These are phyloP conservation scores for Polydrusus tereticollis DNA, from an alignment of 2,888 invertebrate species.

Conservation along the genomic window DNA sequence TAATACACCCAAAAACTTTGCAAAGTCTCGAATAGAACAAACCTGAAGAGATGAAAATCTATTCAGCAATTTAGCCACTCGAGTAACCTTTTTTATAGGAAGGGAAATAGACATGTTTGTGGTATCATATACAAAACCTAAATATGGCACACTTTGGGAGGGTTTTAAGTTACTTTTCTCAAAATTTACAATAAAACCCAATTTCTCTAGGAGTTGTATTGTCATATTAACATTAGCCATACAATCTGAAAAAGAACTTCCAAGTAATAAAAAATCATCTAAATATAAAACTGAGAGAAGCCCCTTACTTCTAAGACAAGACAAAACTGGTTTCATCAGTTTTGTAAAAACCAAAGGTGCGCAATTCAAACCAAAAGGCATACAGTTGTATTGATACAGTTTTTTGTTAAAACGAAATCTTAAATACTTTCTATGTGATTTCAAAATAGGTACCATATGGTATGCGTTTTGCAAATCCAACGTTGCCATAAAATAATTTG, in stretches of 20 bases:
- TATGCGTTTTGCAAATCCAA: conserved; percentile 23
- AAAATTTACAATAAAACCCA: conserved; percentile 18
- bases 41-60: neutral
- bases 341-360: conserved; percentile 31
- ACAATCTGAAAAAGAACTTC: neutral
- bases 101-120: neutral
- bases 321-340: conserved; percentile 30
- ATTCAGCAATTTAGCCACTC: neutral
- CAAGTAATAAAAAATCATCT: conserved; percentile 24
- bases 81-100: neutral
- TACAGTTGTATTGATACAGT: conserved; percentile 22
- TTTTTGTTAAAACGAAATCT: conserved; percentile 6
- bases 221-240: neutral
- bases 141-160: no score
- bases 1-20: conserved; percentile 11
- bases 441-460: neutral
- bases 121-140: no score
- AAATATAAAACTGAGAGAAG: conserved; percentile 19
- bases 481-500: conserved; percentile 31
- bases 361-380: conserved; percentile 19
- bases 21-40: conserved; percentile 13
- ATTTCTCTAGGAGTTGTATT: neutral
- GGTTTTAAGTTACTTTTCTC: conserved; percentile 1
- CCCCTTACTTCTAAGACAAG: neutral
- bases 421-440: conserved; percentile 13